A percentile compares a stretch with the other conserved stretches of the same genome.
Evolutionary conservation across 2,113 vertebrate genomes (phyloP).

Genomic region (Nesogale talazaci): DNA sequence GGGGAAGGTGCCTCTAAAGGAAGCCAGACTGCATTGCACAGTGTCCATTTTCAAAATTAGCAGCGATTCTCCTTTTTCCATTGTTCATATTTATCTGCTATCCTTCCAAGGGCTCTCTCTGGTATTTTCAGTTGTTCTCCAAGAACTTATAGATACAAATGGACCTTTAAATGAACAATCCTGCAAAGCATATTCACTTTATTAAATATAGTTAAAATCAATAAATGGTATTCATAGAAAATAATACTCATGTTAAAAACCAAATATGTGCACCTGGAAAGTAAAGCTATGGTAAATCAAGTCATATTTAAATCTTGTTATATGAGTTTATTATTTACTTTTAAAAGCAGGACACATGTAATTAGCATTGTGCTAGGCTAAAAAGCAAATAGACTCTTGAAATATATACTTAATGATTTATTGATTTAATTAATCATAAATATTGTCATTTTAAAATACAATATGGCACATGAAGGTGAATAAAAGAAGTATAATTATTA

Average conservation of each 20-base stretch:
- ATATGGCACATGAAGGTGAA: background rate
- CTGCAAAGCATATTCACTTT: slow-evolving; percentile 22
- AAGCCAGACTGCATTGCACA: background rate
- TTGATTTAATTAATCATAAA: slow-evolving; percentile 13
- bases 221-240: background rate
- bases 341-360: background rate
- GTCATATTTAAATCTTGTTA: background rate
- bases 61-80: background rate
- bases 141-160: background rate
- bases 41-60: background rate
- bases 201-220: slow-evolving; percentile 30
- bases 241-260: background rate
- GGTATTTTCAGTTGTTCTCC: slow-evolving; percentile 9
- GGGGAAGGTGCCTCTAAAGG: background rate
- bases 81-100: fast-evolving
- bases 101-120: background rate
- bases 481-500: slow-evolving; percentile 26
- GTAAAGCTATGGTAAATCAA: slow-evolving; percentile 10
- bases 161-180: slow-evolving; percentile 13
- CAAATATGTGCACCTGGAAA: background rate
- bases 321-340: slow-evolving; percentile 19
- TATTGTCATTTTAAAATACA: slow-evolving; percentile 33
- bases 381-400: slow-evolving; percentile 41
- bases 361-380: background rate
- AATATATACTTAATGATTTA: slow-evolving; percentile 22